Conservation (phyloP, 1,140 invertebrate genomes). For the Drosophila triauraria region DNA sequence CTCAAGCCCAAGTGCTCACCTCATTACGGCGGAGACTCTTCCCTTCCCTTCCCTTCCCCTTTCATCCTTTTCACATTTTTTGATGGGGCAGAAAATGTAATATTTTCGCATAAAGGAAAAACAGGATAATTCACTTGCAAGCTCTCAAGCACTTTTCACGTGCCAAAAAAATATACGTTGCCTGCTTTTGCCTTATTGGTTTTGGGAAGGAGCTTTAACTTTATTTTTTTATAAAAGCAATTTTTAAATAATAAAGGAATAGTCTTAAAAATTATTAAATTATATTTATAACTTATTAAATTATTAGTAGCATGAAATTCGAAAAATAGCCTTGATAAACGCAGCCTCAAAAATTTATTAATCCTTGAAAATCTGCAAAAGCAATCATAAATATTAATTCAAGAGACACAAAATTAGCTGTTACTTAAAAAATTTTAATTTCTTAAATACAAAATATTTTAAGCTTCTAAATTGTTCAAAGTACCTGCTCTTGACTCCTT, state of each 20-base stretch:
- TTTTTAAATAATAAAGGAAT: no score
- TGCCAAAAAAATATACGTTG: not conserved
- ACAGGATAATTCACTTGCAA: slow-evolving; percentile 6
- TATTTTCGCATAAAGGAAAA: slow-evolving; percentile 1
- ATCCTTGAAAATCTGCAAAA: no score
- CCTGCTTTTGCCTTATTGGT: not conserved
- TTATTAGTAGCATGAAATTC: no score
- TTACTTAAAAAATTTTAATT: not conserved
- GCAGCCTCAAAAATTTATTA: no score
- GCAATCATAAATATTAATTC: not conserved
- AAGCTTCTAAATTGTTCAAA: not conserved
- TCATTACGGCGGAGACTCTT: slow-evolving; percentile 9
- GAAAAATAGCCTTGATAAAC: no score
- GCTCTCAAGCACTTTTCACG: not conserved
- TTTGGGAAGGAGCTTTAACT: not conserved
- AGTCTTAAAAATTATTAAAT: no score
- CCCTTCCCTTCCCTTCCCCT: not conserved
- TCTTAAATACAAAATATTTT: not conserved
- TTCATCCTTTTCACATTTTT: slow-evolving; percentile 9
- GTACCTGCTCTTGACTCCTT: no score
- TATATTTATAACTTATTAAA: no score
- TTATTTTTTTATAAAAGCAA: no score
- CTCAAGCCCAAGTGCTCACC: slow-evolving; percentile 30
- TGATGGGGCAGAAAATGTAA: slow-evolving; percentile 14
- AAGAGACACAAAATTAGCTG: not conserved